Percentiles rank a stretch among this genome's conserved stretches.
These are phyloP conservation scores for Plectrocnemia conspersa DNA, from an alignment of 1,140 invertebrate species.

Conservation along the genomic window DNA sequence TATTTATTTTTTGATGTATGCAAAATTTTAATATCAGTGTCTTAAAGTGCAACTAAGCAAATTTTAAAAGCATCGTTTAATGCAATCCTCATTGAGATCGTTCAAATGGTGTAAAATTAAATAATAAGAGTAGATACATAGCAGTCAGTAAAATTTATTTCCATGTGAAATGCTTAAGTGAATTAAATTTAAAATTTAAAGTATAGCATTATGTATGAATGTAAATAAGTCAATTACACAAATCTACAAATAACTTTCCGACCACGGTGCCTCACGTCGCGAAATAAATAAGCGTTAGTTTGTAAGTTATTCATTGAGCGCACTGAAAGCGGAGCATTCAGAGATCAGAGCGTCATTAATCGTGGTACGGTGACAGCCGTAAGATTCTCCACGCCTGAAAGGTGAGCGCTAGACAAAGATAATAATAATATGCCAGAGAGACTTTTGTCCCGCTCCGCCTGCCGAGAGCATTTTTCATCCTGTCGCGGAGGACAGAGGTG, in stretches of 20 bases:
- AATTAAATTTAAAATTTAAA: too few relatives aligned
- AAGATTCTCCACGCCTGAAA: conserved; percentile 28
- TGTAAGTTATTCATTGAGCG: conserved; percentile 28
- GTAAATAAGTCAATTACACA: not conserved
- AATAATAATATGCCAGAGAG: conserved; percentile 9
- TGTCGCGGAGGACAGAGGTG: not conserved
- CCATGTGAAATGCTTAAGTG: too few relatives aligned
- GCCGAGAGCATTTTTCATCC: conserved; percentile 10
- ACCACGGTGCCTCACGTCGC: conserved; percentile 3
- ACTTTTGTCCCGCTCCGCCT: conserved; percentile 10
- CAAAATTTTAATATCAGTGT: too few relatives aligned
- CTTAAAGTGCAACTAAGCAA: too few relatives aligned
- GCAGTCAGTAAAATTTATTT: too few relatives aligned
- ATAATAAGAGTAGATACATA: too few relatives aligned
- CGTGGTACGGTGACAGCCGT: conserved; percentile 15
- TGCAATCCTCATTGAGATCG: too few relatives aligned
- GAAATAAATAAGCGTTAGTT: conserved; percentile 12
- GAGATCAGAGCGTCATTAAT: conserved; percentile 25
- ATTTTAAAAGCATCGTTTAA: too few relatives aligned
- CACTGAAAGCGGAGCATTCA: conserved; percentile 22
- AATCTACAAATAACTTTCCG: not conserved
- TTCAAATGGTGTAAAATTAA: too few relatives aligned
- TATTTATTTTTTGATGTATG: too few relatives aligned
- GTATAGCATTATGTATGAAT: too few relatives aligned
- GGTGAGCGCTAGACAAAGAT: conserved; percentile 27